Percentiles rank a stretch among this genome's conserved stretches.
Conservation (phyloP, 2,888 invertebrate species). For the Podabrus alpinus region DNA sequence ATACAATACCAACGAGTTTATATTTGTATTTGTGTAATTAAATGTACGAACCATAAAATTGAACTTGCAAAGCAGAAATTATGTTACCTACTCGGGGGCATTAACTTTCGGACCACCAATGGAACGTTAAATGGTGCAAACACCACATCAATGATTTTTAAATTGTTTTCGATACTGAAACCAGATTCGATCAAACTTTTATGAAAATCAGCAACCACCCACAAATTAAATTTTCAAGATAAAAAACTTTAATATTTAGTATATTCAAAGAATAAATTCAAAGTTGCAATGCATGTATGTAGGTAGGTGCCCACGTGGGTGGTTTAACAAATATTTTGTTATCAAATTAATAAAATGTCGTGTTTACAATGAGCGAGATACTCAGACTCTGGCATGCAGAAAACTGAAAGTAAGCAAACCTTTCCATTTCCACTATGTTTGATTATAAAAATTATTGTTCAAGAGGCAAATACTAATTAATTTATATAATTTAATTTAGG, state of each 20-base stretch:
- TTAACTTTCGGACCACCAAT: neutral
- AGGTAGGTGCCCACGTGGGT: neutral
- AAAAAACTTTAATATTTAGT: neutral
- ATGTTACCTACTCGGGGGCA: neutral
- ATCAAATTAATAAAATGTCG: neutral
- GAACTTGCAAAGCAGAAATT: neutral
- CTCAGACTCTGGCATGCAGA: neutral
- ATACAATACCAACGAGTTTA: neutral
- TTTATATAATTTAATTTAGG: neutral
- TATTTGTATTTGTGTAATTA: neutral
- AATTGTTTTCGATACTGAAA: neutral
- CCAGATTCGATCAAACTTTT: neutral
- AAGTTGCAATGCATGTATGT: neutral
- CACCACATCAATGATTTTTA: neutral
- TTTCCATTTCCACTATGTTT: neutral
- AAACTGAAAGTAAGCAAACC: neutral
- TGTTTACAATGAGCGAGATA: neutral
- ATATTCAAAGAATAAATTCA: neutral
- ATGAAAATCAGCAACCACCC: neutral
- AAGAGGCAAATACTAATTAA: neutral
- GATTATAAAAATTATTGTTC: neutral
- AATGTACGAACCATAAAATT: neutral
- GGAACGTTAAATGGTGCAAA: neutral
- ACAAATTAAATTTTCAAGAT: neutral
- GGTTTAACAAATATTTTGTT: neutral